Evolutionary conservation across 2,888 invertebrate species (phyloP).

Genomic region (Fragum whitleyi): DNA sequence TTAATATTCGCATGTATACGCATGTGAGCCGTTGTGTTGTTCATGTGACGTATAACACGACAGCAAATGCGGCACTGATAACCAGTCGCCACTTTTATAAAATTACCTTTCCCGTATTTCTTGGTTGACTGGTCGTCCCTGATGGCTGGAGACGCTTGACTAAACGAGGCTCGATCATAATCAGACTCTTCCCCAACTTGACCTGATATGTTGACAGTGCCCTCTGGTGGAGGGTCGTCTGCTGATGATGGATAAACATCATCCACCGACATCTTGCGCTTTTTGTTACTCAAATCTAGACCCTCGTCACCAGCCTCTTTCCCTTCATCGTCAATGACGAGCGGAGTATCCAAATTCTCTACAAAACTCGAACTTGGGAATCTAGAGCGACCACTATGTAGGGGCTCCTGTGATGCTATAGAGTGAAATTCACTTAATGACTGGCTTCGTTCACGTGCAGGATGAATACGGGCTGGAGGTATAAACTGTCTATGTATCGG

Average conservation of each 20-base stretch:
- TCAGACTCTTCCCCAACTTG: constrained; percentile 46
- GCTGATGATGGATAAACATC: constrained; percentile 40
- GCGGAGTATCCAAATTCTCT: constrained; percentile 57
- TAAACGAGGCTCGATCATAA: constrained; percentile 25
- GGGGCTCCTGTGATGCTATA: constrained; percentile 37
- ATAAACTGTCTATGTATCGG: constrained; percentile 56
- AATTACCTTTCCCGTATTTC: constrained; percentile 66
- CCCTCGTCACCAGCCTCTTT: constrained; percentile 52
- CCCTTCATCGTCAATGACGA: constrained; percentile 58
- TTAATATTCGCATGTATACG: constrained; percentile 64
- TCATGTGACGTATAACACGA: constrained; percentile 65
- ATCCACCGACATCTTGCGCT: constrained; percentile 60
- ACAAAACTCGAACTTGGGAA: constrained; percentile 64
- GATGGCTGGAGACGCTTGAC: constrained; percentile 32
- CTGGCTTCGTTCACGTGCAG: constrained; percentile 56
- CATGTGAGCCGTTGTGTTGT: constrained; percentile 67
- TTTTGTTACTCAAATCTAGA: constrained; percentile 62
- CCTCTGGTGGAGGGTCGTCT: constrained; percentile 21
- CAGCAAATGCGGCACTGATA: constrained; percentile 67
- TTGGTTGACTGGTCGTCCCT: constrained; percentile 54
- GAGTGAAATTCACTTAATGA: constrained; percentile 61
- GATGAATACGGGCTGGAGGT: constrained; percentile 37
- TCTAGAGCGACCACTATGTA: constrained; percentile 42
- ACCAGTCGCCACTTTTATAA: constrained; percentile 64
- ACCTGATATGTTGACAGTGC: constrained; percentile 28